These are phyloP conservation scores for Oxygymnocypris stewartii DNA, from an alignment of 2,113 vertebrate genomes.

Conservation along the genomic window DNA sequence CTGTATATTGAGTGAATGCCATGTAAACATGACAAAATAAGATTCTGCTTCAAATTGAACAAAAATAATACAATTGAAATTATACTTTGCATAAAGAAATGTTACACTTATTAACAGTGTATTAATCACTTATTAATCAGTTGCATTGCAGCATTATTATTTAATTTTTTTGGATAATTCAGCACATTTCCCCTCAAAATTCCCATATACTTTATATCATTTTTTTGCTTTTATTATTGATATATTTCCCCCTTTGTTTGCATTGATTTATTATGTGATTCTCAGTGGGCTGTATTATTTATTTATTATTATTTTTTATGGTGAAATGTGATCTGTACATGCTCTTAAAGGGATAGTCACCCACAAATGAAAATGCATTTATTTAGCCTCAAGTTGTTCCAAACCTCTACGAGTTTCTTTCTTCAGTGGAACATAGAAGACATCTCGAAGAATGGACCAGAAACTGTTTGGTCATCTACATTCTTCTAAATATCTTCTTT, in stretches of 20 bases:
- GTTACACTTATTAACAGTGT: not conserved
- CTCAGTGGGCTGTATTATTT: not conserved
- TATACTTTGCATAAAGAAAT: not conserved
- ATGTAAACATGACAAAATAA: not conserved
- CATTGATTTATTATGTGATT: not conserved
- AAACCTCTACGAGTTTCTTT: too few species aligned
- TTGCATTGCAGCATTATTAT: not conserved
- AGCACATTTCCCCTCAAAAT: not conserved
- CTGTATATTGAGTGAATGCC: not conserved
- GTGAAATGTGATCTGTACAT: not conserved
- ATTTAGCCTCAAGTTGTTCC: too few species aligned
- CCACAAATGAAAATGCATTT: too few species aligned
- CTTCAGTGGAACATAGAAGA: too few species aligned
- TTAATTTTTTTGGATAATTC: not conserved
- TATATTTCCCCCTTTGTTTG: not conserved
- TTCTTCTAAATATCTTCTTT: not conserved
- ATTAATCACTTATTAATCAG: too few species aligned
- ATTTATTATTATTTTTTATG: not conserved
- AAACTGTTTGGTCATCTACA: not conserved
- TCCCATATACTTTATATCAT: too few species aligned
- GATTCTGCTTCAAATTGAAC: not conserved
- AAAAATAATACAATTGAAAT: not conserved
- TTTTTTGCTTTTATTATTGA: not conserved
- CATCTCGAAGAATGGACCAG: too few species aligned
- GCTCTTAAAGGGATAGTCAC: not conserved